Evolutionary conservation across 2,888 invertebrate genomes (phyloP).

Genomic region (Dendrolimus pini): DNA sequence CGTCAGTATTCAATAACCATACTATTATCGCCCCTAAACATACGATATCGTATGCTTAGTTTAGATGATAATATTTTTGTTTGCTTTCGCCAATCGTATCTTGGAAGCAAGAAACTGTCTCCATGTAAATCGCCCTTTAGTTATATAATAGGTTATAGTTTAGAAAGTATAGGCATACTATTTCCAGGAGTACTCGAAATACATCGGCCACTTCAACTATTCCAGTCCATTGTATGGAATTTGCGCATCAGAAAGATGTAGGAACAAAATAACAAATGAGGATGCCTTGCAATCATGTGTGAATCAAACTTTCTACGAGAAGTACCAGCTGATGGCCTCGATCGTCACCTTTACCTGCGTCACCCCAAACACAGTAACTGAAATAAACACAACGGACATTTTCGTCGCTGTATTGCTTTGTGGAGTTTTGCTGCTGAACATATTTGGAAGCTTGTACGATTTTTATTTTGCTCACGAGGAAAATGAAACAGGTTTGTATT

Average conservation of each 20-base stretch:
- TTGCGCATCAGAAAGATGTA: conserved; percentile 25
- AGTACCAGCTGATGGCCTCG: conserved; percentile 18
- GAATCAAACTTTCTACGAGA: conserved; percentile 20
- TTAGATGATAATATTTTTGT: too few species aligned
- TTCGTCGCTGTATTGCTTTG: conserved; percentile 14
- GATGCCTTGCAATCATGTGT: conserved; percentile 20
- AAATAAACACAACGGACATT: conserved; percentile 11
- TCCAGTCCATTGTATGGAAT: conserved; percentile 22
- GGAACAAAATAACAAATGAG: conserved; percentile 12
- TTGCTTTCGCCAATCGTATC: too few species aligned
- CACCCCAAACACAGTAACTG: conserved; percentile 3
- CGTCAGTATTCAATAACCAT: too few species aligned
- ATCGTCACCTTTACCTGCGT: conserved; percentile 11
- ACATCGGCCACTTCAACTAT: conserved; percentile 27
- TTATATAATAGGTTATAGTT: too few species aligned
- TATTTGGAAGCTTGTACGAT: conserved; percentile 19
- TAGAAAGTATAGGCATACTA: too few species aligned
- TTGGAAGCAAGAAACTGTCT: too few species aligned
- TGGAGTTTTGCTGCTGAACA: conserved; percentile 21
- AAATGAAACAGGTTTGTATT: too few species aligned
- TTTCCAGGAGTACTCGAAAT: conserved; percentile 26
- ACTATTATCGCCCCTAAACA: too few species aligned
- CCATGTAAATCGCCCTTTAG: too few species aligned
- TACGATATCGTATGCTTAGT: too few species aligned
- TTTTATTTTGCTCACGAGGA: conserved; percentile 3